Percentiles rank a stretch among this genome's conserved stretches.
Conservation (phyloP, 2,113 vertebrate species). For the Balaeniceps rex region DNA sequence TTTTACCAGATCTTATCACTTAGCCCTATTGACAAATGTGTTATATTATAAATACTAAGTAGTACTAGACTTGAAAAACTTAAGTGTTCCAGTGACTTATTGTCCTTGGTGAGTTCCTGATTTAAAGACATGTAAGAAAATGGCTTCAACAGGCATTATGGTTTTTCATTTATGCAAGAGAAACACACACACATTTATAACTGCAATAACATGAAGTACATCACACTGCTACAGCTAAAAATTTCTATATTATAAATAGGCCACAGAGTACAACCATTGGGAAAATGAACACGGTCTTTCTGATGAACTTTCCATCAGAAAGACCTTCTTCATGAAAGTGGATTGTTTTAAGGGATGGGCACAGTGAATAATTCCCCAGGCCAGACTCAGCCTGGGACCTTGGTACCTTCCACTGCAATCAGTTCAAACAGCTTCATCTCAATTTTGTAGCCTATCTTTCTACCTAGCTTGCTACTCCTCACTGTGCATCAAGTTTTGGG, state of each 20-base stretch:
- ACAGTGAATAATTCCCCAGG: not conserved
- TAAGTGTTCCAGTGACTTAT: not conserved
- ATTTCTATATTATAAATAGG: not conserved
- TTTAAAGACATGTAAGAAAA: not conserved
- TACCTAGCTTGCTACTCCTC: not conserved
- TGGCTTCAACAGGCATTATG: not conserved
- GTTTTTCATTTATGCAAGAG: not conserved
- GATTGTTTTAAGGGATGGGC: not conserved
- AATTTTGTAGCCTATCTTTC: not conserved
- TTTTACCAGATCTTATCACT: not conserved
- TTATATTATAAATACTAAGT: not conserved
- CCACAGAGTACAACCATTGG: not conserved
- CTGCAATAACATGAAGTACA: not conserved
- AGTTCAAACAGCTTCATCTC: not conserved
- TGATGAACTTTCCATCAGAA: no score
- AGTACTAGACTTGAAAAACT: not conserved
- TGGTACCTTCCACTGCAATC: not conserved
- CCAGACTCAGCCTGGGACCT: not conserved
- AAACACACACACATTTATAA: not conserved
- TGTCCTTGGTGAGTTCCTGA: not conserved
- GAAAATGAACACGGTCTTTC: not conserved
- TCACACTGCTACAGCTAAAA: not conserved
- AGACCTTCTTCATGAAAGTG: not conserved
- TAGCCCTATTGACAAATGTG: not conserved
- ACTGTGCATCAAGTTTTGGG: no score